Percentiles rank a stretch among this genome's conserved stretches.
phyloP scores from a whole-genome alignment of 1,140 invertebrate species.

The Radopholus similis region DNA sequence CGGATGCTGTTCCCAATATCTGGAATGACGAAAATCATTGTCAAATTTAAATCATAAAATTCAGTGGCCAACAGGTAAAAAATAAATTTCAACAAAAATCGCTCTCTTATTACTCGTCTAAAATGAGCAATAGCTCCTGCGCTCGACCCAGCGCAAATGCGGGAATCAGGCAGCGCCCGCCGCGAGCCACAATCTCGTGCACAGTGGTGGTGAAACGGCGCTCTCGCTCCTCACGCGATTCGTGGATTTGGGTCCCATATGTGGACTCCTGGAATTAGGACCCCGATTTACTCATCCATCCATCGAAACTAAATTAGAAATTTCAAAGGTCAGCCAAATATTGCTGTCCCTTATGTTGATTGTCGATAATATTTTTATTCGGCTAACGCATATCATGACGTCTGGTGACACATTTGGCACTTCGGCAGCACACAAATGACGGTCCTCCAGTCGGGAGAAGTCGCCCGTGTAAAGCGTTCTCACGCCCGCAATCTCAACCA shows the following conservation, averaged over 20 bases:
- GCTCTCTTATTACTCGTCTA: conserved; percentile 89
- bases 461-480: conserved; percentile 96
- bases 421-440: conserved; percentile 98
- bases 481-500: conserved; percentile 98
- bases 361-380: neutral
- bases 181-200: conserved; percentile 85
- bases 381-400: conserved; percentile 73
- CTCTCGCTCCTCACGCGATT: conserved; percentile 92
- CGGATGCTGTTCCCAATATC: conserved; percentile 87
- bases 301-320: neutral
- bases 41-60: neutral
- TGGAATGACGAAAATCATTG: neutral
- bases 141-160: conserved; percentile 96
- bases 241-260: conserved; percentile 98
- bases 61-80: no score
- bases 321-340: neutral
- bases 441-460: conserved; percentile 94
- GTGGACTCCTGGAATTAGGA: conserved; percentile 77
- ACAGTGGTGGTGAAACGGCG: conserved; percentile 82
- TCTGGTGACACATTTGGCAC: conserved; percentile 91
- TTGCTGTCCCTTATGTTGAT: neutral
- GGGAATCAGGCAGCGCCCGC: conserved; percentile 93
- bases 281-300: neutral
- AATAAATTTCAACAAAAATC: no score
- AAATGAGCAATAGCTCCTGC: conserved; percentile 88